Evolutionary conservation across 2,888 invertebrate genomes (phyloP).

Genomic region (Melolontha melolontha): DNA sequence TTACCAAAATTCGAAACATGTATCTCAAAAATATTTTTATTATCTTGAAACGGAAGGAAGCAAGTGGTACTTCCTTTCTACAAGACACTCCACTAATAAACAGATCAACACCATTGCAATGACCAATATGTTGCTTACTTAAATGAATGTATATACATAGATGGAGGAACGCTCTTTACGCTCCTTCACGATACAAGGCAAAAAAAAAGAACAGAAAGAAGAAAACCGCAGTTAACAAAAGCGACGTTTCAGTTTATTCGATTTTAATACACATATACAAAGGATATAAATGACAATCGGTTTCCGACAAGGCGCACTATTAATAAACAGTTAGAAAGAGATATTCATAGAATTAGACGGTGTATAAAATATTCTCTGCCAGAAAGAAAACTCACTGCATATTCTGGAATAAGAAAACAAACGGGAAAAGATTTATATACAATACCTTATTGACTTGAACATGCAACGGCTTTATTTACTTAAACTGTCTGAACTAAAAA

Average conservation of each 20-base stretch:
- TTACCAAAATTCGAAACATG: too few relatives aligned
- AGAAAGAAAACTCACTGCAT: constrained; percentile 16
- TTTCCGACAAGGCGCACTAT: constrained; percentile 31
- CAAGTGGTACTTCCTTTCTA: constrained; percentile 11
- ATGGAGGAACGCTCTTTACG: too few relatives aligned
- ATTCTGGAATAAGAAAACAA: constrained; percentile 32
- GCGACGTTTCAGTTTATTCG: constrained; percentile 23
- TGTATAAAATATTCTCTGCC: constrained; percentile 19
- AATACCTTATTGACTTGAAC: constrained; percentile 38
- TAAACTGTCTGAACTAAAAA: constrained; percentile 31
- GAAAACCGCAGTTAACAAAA: constrained; percentile 16
- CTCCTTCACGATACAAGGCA: background rate
- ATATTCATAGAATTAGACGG: constrained; percentile 23
- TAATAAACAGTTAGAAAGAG: constrained; percentile 27
- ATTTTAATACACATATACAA: constrained; percentile 25
- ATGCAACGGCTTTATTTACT: constrained; percentile 31
- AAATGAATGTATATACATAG: too few relatives aligned
- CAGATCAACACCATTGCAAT: constrained; percentile 3
- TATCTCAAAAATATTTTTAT: constrained; percentile 3
- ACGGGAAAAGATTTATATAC: constrained; percentile 39
- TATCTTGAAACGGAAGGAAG: constrained; percentile 14
- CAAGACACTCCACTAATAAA: constrained; percentile 9
- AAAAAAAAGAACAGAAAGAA: constrained; percentile 2
- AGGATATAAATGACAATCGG: constrained; percentile 34
- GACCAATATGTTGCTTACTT: background rate